phyloP scores from a whole-genome alignment of 2,797 vertebrate species.

The Ctenosaura bakeri region DNA sequence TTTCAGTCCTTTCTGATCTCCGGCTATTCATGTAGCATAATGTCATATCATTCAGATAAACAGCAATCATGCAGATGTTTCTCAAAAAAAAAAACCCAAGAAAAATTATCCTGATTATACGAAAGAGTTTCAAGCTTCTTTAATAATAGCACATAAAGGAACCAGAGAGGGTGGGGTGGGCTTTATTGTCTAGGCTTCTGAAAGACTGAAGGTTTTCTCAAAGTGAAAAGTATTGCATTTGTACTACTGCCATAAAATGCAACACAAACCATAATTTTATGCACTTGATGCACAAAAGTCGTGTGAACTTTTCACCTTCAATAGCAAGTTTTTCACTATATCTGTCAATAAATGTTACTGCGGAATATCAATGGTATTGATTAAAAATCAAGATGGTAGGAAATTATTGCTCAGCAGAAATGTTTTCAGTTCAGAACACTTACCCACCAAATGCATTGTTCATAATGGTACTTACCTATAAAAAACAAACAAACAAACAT shows the following conservation, averaged over 20 bases:
- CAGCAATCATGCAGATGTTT: slow-evolving; percentile 3
- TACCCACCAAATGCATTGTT: slow-evolving; percentile 68
- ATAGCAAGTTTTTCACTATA: background rate
- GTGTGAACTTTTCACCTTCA: background rate
- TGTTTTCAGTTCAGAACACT: slow-evolving; percentile 58
- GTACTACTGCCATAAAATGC: slow-evolving; percentile 1
- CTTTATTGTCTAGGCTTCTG: background rate
- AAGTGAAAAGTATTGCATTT: background rate
- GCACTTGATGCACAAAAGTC: background rate
- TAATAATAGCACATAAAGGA: slow-evolving; percentile 20
- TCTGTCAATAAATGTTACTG: background rate
- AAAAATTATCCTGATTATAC: background rate
- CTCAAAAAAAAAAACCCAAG: slow-evolving; percentile 14
- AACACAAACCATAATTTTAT: background rate
- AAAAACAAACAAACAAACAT: slow-evolving; percentile 55
- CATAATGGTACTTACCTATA: slow-evolving; percentile 78
- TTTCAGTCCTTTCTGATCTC: background rate
- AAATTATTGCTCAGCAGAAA: background rate
- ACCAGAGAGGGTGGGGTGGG: background rate
- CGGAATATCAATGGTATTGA: background rate
- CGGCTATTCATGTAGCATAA: slow-evolving; percentile 22
- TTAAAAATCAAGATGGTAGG: slow-evolving; percentile 12
- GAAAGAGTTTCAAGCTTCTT: slow-evolving; percentile 13
- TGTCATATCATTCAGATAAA: background rate
- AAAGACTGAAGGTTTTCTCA: background rate